Evolutionary conservation across 2,113 vertebrate genomes (phyloP).

Genomic region (Tinamus guttatus): DNA sequence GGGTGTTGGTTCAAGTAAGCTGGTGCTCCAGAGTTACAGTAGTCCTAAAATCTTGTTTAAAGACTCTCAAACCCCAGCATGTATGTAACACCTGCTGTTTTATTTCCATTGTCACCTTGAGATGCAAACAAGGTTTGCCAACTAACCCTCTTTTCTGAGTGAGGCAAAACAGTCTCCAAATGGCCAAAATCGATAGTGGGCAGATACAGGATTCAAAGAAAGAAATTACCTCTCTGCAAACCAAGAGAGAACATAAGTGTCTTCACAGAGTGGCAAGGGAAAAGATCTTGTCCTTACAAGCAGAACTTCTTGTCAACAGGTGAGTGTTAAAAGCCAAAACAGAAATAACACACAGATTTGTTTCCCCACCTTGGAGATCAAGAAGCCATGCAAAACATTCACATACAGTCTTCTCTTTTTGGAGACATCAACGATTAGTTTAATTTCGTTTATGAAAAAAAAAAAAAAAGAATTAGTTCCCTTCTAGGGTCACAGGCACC

Average conservation of each 20-base stretch:
- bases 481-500: background rate
- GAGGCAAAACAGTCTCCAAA: background rate
- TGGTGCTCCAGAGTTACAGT: background rate
- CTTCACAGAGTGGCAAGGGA: background rate
- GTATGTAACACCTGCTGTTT: accelerated
- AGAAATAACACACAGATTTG: background rate
- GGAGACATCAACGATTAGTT: background rate
- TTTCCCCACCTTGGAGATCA: background rate
- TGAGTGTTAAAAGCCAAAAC: background rate
- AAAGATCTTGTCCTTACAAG: background rate
- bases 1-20: background rate
- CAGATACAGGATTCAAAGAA: background rate
- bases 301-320: background rate
- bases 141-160: background rate
- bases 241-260: background rate
- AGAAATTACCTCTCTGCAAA: background rate
- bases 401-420: background rate
- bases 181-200: background rate
- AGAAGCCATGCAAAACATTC: background rate
- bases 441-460: background rate
- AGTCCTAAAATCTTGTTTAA: background rate
- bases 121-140: background rate
- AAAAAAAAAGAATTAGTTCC: background rate
- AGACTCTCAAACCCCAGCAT: background rate
- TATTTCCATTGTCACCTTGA: background rate